Conservation (phyloP, 2,797 vertebrate genomes). For the Phalloptychus januarius region DNA sequence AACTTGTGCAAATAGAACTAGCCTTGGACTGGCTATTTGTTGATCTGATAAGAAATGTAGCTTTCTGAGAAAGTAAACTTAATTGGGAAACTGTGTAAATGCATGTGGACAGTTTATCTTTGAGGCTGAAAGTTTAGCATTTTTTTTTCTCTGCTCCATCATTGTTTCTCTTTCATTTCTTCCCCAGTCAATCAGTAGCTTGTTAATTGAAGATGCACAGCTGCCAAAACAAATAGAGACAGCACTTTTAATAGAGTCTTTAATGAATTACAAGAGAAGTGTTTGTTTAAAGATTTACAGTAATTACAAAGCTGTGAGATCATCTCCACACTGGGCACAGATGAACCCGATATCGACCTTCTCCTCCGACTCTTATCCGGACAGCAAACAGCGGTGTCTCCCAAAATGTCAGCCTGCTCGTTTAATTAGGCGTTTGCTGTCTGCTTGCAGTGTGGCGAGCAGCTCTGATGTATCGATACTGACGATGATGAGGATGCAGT, state of each 20-base stretch:
- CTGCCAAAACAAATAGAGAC: slow-evolving; percentile 17
- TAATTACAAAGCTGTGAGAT: slow-evolving; percentile 19
- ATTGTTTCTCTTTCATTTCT: neutral
- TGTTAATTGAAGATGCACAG: slow-evolving; percentile 20
- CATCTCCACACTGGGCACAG: slow-evolving; percentile 10
- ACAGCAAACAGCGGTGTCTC: slow-evolving; percentile 23
- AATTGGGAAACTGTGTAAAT: neutral
- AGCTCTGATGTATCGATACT: slow-evolving; percentile 15
- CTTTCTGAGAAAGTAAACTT: neutral
- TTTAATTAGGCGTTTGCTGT: slow-evolving; percentile 40
- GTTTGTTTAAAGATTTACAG: slow-evolving; percentile 18
- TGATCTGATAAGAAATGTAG: neutral
- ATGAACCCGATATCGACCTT: slow-evolving; percentile 33
- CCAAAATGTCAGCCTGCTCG: slow-evolving; percentile 40
- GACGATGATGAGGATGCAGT: slow-evolving; percentile 33
- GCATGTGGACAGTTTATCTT: neutral
- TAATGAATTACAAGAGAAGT: slow-evolving; percentile 21
- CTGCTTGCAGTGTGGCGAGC: neutral
- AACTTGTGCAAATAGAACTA: neutral
- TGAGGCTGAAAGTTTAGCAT: neutral
- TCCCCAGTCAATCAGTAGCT: slow-evolving; percentile 5
- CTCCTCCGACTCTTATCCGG: slow-evolving; percentile 15
- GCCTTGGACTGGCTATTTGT: neutral
- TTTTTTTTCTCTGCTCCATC: neutral
- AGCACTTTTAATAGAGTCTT: slow-evolving; percentile 14